These are phyloP conservation scores for Drosophila hawaiiensis DNA, from an alignment of 2,888 invertebrate species.

Conservation along the genomic window DNA sequence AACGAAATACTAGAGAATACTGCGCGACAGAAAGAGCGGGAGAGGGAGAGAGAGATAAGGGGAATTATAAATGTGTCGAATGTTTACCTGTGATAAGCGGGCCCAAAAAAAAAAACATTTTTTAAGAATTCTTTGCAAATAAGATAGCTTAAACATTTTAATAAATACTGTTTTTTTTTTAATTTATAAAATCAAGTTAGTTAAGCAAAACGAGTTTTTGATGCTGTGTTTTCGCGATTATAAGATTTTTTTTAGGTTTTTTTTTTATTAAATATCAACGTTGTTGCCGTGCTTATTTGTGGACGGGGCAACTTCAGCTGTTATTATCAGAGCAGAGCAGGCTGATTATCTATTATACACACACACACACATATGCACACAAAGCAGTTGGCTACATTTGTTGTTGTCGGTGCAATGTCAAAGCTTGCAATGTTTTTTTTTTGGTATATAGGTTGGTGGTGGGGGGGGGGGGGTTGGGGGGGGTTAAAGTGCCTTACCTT, in stretches of 20 bases:
- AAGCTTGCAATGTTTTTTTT: conserved; percentile 36
- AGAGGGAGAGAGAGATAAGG: not conserved
- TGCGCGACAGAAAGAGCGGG: conserved; percentile 6
- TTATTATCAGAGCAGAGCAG: conserved; percentile 46
- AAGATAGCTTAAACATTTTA: conserved; percentile 58
- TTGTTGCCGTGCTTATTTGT: conserved; percentile 3
- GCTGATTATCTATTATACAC: conserved; percentile 42
- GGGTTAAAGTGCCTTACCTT: conserved; percentile 45
- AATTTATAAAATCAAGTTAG: conserved; percentile 41
- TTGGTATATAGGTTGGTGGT: not conserved
- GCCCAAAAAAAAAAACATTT: conserved; percentile 37
- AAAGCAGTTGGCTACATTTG: conserved; percentile 16
- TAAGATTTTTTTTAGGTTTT: conserved; percentile 8
- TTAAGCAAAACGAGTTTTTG: conserved; percentile 28
- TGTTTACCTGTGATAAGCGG: conserved; percentile 60
- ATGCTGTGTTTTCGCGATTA: not conserved
- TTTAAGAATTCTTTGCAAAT: conserved; percentile 38
- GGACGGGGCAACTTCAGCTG: conserved; percentile 45
- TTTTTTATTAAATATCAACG: conserved; percentile 3
- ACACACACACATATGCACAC: not conserved
- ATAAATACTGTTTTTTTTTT: conserved; percentile 32
- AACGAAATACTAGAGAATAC: conserved; percentile 16
- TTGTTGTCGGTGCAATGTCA: conserved; percentile 44
- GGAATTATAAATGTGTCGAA: conserved; percentile 47
- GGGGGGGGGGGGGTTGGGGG: not conserved